phyloP scores from a whole-genome alignment of 2,797 vertebrate species.

The Molossus molossus region DNA sequence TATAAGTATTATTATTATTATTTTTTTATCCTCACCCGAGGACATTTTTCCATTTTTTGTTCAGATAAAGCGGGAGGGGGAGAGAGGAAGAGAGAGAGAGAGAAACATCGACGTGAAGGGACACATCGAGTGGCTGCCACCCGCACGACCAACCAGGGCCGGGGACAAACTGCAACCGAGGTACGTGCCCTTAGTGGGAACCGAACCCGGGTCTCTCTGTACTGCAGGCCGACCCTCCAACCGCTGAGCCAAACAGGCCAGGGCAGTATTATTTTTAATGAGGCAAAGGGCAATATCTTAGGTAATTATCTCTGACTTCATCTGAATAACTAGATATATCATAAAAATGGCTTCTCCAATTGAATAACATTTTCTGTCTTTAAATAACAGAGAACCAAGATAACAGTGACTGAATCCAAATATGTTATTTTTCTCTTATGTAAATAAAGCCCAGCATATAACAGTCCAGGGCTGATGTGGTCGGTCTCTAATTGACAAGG shows the following conservation, averaged over 20 bases:
- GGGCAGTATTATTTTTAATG: neutral
- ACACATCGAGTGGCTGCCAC: no score
- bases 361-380: conserved; percentile 34
- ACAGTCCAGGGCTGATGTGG: neutral
- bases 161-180: no score
- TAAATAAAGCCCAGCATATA: neutral
- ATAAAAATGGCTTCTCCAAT: neutral
- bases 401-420: neutral
- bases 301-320: neutral
- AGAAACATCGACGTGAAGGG: no score
- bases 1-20: neutral
- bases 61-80: no score
- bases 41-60: no score
- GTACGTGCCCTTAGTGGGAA: no score
- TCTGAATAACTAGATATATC: neutral
- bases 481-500: neutral
- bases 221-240: no score
- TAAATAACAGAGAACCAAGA: conserved; percentile 12
- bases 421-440: neutral
- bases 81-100: no score
- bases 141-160: no score
- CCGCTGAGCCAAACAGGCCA: no score
- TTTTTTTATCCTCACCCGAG: no score
- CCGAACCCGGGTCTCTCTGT: no score
- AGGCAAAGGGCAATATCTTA: neutral